These are phyloP conservation scores for Yponomeuta sedellus DNA, from an alignment of 2,888 invertebrate genomes.

Conservation along the genomic window DNA sequence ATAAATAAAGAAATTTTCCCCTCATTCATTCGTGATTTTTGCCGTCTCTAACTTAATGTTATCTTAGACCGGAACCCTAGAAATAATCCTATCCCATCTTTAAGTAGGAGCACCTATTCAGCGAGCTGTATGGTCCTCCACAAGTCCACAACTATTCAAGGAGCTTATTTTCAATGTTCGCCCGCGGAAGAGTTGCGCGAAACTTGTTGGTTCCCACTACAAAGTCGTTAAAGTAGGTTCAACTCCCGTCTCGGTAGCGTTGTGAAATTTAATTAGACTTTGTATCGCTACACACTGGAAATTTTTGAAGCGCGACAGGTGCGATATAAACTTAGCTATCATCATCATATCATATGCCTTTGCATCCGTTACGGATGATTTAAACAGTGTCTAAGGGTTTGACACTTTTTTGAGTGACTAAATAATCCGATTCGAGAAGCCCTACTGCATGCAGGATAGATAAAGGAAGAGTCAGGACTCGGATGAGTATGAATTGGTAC, in stretches of 20 bases:
- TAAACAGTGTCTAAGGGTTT: too few species aligned
- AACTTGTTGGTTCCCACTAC: conserved; percentile 18
- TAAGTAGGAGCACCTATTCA: neutral
- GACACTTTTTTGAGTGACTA: too few species aligned
- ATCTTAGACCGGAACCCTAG: too few species aligned
- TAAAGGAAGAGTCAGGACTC: too few species aligned
- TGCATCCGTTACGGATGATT: too few species aligned
- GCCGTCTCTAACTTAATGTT: too few species aligned
- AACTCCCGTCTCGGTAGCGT: conserved; percentile 14
- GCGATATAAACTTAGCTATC: neutral
- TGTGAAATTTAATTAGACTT: conserved; percentile 14
- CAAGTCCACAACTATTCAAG: conserved; percentile 18
- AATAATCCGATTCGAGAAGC: too few species aligned
- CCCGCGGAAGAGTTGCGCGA: conserved; percentile 19
- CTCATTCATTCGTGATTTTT: too few species aligned
- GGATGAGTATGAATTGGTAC: too few species aligned
- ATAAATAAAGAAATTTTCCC: too few species aligned
- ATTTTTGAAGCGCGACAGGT: neutral
- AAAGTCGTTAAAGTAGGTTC: conserved; percentile 20
- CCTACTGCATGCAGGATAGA: too few species aligned
- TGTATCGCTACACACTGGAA: neutral
- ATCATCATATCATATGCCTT: too few species aligned
- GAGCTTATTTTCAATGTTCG: conserved; percentile 22
- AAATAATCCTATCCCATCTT: neutral
- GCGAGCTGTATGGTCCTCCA: neutral